Percentiles rank a stretch among this genome's conserved stretches.
Conservation (phyloP, 2,888 invertebrate species). For the Agrotis segetum region DNA sequence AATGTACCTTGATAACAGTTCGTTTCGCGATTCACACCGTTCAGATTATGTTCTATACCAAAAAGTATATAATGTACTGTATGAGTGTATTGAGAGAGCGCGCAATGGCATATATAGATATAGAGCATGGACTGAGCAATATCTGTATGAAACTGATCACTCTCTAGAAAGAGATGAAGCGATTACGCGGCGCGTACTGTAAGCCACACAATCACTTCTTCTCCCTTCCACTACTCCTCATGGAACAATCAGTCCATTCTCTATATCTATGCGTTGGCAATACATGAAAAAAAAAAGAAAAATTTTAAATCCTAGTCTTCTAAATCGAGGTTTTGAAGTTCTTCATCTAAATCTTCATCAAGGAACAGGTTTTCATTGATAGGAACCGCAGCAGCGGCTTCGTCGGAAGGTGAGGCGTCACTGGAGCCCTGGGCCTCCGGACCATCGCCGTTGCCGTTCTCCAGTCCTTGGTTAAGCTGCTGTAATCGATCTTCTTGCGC, state of each 20-base stretch:
- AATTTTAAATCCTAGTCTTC: slow-evolving; percentile 87
- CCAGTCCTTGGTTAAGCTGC: slow-evolving; percentile 80
- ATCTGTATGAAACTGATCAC: no score
- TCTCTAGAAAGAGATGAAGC: no score
- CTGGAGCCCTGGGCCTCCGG: slow-evolving; percentile 65
- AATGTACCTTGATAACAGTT: no score
- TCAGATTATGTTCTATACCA: neutral
- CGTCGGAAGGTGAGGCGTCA: slow-evolving; percentile 56
- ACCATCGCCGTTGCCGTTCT: slow-evolving; percentile 69
- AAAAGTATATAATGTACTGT: neutral
- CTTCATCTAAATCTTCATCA: slow-evolving; percentile 96
- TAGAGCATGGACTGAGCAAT: no score
- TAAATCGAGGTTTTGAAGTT: slow-evolving; percentile 94
- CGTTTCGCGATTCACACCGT: no score
- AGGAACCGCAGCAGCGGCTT: slow-evolving; percentile 91
- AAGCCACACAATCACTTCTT: no score
- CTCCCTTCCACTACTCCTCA: no score
- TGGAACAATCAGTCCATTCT: neutral
- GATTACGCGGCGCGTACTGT: no score
- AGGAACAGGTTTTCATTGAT: slow-evolving; percentile 98
- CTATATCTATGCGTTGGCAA: slow-evolving; percentile 4
- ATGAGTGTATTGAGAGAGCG: no score
- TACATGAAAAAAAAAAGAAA: slow-evolving; percentile 10
- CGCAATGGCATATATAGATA: no score
- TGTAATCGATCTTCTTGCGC: slow-evolving; percentile 93